Evolutionary conservation across 1,140 invertebrate genomes (phyloP), one percentile per base, ranked within the genome.

Genomic region (Brachionus plicatilis): DNA sequence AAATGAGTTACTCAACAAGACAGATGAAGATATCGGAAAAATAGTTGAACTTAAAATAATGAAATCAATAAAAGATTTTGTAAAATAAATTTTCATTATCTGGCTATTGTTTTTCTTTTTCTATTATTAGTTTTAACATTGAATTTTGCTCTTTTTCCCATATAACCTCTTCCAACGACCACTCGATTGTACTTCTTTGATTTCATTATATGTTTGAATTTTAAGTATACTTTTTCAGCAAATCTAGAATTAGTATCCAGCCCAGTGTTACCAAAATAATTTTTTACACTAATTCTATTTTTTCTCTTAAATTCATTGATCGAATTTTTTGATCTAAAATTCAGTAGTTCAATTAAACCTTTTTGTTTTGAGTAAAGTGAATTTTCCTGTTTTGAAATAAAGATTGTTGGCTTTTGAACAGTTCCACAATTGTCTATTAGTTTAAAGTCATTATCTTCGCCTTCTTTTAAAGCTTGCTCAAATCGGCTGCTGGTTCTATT

Each of bases 11-110:
- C 14, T 9, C 9, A 50, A 76, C 72, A 76, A 53, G 24, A 53
- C 41, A 50, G 41, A 76, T 8, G 72, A 76, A 76, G 20, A 76
- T 50, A 29, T 76, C 4, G 27, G 17, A 3, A 76, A 76, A 20
- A 27, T 76, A 29, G 72, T 76, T 27, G 45, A 76, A 50, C 12
- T 27, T 20, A 76, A 76, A 24, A 3, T 76, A 27, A 50, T 76
- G 11, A 76, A 76, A 76, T 50, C 72, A 50, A 76, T 76, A 47
- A 76, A 76, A 76, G 72, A 76, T 24, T 76, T 50, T 76, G 11
- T 76, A 20, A 76, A 76, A 76, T 76, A 76, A 76, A 76, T 7
- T n/a, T 7, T 70, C 12, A 12, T 29, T 27, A 75, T 33, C 3
- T 5, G 33, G 27, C 14, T 68, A 68, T 17, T 68, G 9, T 68